Base-by-base conservation (phyloP, 2,113 vertebrate species). In the Chamaetylas fuelleborni region DNA sequence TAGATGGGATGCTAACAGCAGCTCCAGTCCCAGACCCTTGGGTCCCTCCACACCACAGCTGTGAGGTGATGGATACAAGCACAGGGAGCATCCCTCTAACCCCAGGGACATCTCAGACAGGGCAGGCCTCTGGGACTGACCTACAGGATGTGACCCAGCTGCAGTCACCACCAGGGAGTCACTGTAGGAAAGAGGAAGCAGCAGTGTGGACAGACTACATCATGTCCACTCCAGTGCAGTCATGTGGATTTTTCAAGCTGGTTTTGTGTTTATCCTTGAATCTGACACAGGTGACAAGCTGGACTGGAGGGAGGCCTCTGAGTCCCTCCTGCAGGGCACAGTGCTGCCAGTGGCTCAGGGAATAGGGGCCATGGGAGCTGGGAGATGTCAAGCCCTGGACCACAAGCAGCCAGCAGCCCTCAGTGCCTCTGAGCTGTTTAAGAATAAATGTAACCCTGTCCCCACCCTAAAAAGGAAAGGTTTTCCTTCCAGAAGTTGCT, bases 331-430 rank as follows among this genome's bases (percentile, higher is more conserved):
- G 64, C 42, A 57, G 86, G 53, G 45, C 43, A 5, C 0, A 2
- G 36, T 2, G 4, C 73, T 87, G 60, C 64, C 54, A 48, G 34
- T 1, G 1, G 57, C 60, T 45, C 22, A 4, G 28, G 53, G 80
- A 66, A 2, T 0, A 1, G 38, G 69, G 22, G 56, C 25, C 22
- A n/a, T 1, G 1, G 81, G 29, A 57, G 31, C 34, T 0, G 3
- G 76, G 64, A 54, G 38, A 58, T 19, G 51, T 42, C 1, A 2
- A 40, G 10, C 18, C 64, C 66, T 0, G 0, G 18, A 45, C 19
- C 3, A 1, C 11, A 5, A 13, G 14, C 60, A 74, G 19, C 33
- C 28, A 13, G 14, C 60, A 74, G 19, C 29, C 28, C 42, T 61
- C 0, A 0, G 28, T 36, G 54, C 20, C 45, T 73, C 58, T 58